Base-by-base conservation (phyloP, 2,797 vertebrate genomes). In the Acrocephalus scirpaceus region DNA sequence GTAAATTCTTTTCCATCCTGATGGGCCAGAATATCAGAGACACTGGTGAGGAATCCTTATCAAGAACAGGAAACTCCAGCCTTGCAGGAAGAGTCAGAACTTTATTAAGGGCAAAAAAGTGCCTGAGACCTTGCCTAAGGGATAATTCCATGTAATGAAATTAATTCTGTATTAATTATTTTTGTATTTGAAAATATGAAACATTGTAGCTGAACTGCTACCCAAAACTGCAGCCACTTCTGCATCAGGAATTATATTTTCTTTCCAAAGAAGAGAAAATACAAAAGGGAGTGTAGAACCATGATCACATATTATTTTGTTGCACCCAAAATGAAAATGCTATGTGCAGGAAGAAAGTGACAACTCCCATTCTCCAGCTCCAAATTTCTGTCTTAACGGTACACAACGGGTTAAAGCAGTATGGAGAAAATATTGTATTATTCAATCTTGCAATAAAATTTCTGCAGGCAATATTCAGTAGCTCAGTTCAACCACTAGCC, bases 381-480 rank as follows among this genome's bases (percentile, higher is more conserved):
- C 53, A 57, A 47, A 73, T 71, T 66, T 88, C 53, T 86, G 16
- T 65, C 60, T 65, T 81, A 93, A 85, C 23, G 42, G 57, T 42
- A 71, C 27, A 71, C 48, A 79, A 56, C 0, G 4, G 56, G 86
- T 95, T 96, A 95, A 91, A 95, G 73, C 1, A 71, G 14, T 36
- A 65, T 65, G 42, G 54, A 79, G 86, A 86, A 91, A 92, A 92
- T n/a, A 60, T n/a, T 91, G 21, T 75, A 93, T 90, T 92, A 90
- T 96, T 96, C 86, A 95, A 84, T 60, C 75, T 85, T 58, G 27
- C 50, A 86, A 82, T 90, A 93, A 79, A 79, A 93, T 94, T 93
- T 95, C 95, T 96, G 64, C 67, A 95, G 94, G 96, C 94, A 94
- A 93, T 90, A 91, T 92, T 92, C 93, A 87, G 94, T 81, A 95